These are phyloP conservation scores for Temnothorax nylanderi DNA, from an alignment of 1,140 invertebrate genomes.

Conservation along the genomic window DNA sequence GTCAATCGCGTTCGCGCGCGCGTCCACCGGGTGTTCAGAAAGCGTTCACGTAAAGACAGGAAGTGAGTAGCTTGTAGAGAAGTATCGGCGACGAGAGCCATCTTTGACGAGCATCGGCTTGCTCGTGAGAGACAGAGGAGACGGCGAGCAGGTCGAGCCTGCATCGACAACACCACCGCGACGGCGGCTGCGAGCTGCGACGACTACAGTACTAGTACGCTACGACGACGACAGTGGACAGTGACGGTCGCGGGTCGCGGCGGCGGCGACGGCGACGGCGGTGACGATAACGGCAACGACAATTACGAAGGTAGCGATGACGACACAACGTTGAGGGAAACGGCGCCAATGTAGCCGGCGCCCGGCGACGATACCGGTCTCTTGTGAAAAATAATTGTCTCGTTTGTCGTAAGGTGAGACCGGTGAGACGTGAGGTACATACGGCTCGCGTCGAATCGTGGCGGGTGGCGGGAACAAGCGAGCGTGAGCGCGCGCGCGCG, in stretches of 20 bases:
- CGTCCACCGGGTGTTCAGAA: conserved; percentile 75
- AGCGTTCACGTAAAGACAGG: conserved; percentile 75
- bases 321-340: neutral
- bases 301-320: too few species aligned
- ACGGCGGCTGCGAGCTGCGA: neutral
- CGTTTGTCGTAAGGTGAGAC: neutral
- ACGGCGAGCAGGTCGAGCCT: conserved; percentile 28
- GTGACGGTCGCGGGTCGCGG: neutral
- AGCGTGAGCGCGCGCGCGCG: neutral
- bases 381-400: neutral
- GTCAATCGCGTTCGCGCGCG: conserved; percentile 51
- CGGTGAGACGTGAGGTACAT: too few species aligned
- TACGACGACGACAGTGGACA: conserved; percentile 47
- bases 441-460: too few species aligned
- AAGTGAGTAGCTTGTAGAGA: conserved; percentile 74
- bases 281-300: too few species aligned
- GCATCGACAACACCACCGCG: conserved; percentile 47
- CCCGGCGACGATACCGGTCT: neutral
- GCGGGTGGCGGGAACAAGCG: conserved; percentile 11
- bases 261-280: too few species aligned
- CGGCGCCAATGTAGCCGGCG: neutral
- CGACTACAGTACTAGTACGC: neutral
- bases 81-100: conserved; percentile 81
- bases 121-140: conserved; percentile 67
- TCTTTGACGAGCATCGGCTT: conserved; percentile 80